Percentiles rank a stretch among this genome's conserved stretches.
These are phyloP conservation scores for Squalus acanthias DNA, from an alignment of 2,797 vertebrate genomes.

Conservation along the genomic window DNA sequence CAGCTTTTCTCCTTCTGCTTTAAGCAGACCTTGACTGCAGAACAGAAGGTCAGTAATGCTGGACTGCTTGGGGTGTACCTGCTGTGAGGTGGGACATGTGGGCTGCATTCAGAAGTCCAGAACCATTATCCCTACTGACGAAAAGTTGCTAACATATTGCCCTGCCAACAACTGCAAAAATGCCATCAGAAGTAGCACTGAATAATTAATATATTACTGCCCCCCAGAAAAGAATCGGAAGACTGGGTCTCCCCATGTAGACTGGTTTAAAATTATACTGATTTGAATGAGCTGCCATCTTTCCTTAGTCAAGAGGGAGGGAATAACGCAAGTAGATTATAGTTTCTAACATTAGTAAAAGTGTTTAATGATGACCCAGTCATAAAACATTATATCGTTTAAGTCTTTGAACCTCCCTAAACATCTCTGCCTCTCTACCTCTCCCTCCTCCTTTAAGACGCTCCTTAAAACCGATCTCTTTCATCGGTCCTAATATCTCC, in stretches of 20 bases:
- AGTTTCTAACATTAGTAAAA: neutral
- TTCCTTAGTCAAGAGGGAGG: neutral
- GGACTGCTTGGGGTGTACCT: neutral
- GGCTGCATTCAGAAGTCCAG: neutral
- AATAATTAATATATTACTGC: neutral
- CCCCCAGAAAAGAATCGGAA: neutral
- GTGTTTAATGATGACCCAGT: neutral
- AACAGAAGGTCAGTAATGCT: neutral
- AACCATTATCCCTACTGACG: neutral
- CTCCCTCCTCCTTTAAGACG: neutral
- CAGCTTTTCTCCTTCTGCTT: neutral
- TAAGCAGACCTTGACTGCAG: neutral
- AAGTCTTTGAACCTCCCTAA: neutral
- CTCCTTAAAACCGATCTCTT: neutral
- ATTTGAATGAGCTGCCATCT: neutral
- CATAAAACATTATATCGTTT: neutral
- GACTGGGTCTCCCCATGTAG: neutral
- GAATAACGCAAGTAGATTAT: neutral
- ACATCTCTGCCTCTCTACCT: neutral
- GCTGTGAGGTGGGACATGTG: neutral
- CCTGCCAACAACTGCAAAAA: neutral
- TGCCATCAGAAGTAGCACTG: neutral
- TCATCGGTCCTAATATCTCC: neutral
- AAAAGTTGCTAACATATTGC: neutral
- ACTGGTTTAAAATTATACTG: neutral